These are phyloP conservation scores for Nebria brevicollis DNA, from an alignment of 2,888 invertebrate species.

Conservation along the genomic window DNA sequence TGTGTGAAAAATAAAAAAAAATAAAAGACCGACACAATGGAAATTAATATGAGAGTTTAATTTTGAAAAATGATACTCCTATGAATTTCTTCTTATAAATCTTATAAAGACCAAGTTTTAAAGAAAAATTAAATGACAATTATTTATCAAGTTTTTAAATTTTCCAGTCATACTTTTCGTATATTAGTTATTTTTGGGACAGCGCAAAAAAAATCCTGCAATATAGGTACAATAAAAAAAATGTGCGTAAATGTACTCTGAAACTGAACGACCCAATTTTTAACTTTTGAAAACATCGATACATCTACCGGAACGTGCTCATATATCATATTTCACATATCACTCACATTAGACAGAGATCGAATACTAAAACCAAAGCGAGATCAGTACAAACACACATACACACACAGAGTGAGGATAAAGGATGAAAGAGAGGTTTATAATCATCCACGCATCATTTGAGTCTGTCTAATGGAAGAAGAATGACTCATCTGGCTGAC, in stretches of 20 bases:
- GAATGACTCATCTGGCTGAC: neutral
- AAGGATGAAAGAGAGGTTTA: conserved; percentile 9
- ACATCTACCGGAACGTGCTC: conserved; percentile 4
- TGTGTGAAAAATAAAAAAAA: neutral
- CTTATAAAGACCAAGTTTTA: too few species aligned
- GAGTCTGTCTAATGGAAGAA: conserved; percentile 5
- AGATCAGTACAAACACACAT: too few species aligned
- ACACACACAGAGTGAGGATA: neutral
- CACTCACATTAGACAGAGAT: conserved; percentile 7
- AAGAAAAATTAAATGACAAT: too few species aligned
- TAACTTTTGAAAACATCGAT: neutral
- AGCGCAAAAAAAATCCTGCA: too few species aligned
- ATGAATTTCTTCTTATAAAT: too few species aligned
- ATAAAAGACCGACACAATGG: neutral
- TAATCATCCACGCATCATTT: conserved; percentile 36
- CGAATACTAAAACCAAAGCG: neutral
- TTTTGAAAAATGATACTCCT: too few species aligned
- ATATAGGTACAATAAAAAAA: neutral
- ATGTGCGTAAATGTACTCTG: neutral
- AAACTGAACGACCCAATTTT: conserved; percentile 6
- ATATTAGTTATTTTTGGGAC: too few species aligned
- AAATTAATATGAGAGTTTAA: too few species aligned
- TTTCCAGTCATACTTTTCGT: too few species aligned
- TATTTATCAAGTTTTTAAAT: too few species aligned
- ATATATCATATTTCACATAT: conserved; percentile 3